Percentiles rank a stretch among this genome's conserved stretches.
Evolutionary conservation across 2,888 invertebrate genomes (phyloP).

Genomic region (Salpingus planirostris): DNA sequence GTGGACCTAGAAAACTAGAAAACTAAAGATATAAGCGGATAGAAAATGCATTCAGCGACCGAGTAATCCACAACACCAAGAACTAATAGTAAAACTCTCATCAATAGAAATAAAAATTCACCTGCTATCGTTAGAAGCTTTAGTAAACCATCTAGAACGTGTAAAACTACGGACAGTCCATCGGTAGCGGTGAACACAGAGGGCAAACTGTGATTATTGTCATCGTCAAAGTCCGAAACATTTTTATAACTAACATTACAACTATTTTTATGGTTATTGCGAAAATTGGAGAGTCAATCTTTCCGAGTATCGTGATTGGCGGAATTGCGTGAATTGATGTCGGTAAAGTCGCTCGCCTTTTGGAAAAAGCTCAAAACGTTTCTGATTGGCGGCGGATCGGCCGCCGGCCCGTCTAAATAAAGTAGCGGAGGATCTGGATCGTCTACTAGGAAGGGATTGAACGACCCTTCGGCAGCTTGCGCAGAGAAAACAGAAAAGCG

Average conservation of each 20-base stretch:
- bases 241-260: too few relatives aligned
- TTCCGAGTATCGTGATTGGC: too few relatives aligned
- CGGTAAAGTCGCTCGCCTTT: constrained; percentile 32
- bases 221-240: too few relatives aligned
- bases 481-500: constrained; percentile 23
- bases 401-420: constrained; percentile 30
- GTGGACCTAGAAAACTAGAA: too few relatives aligned
- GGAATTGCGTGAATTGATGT: too few relatives aligned
- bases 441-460: constrained; percentile 39
- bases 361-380: constrained; percentile 39
- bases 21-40: too few relatives aligned
- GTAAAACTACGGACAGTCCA: constrained; percentile 29
- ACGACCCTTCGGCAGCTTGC: constrained; percentile 40
- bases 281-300: background rate
- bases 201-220: constrained; percentile 23
- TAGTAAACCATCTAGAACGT: too few relatives aligned
- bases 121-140: too few relatives aligned
- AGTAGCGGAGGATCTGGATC: constrained; percentile 34
- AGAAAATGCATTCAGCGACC: too few relatives aligned
- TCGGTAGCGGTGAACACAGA: constrained; percentile 28
- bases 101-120: constrained; percentile 17
- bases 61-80: constrained; percentile 2
- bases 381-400: constrained; percentile 28
- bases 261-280: too few relatives aligned
- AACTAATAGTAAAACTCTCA: constrained; percentile 12